Base-by-base conservation (phyloP, 1,140 invertebrate genomes). In the Drosophila takahashii region DNA sequence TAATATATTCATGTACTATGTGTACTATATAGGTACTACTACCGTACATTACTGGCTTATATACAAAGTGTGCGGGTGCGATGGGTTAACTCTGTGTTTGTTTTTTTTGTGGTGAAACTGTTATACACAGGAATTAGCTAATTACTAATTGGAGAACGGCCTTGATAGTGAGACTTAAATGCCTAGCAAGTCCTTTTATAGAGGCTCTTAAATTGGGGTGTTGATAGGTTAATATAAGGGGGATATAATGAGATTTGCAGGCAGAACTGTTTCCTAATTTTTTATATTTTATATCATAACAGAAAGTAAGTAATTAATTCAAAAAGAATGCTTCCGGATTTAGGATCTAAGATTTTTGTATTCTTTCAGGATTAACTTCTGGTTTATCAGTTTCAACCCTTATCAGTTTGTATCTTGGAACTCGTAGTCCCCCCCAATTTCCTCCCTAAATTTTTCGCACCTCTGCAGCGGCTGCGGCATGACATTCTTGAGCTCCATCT, bases 401-500 rank as follows among this genome's bases (percentile, higher is more conserved):
- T 18, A 15, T 47, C 45, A 42, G 41, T 8, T 18, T 18, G 16
- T 42, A 8, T 9, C 3, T 18, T 18, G 1, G 9, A 1, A 16
- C 9, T 26, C 11, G 6, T n/a, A 45, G 15, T n/a, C 4, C 22
- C 42, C 9, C 15, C n/a, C 11, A 1, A 15, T 10, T n/a, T 47
- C 26, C 3, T 9, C 15, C 32, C 48, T 10, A 15, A 27, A 22
- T 22, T 18, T 18, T 22, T 60, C 58, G 65, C 85, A 96, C 96
- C 96, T 96, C 94, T 96, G 96, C 70, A 95, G 94, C 39, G 96
- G 96, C 78, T 95, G 96, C 62, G 96, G 95, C 92, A 96, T 95
- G 41, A 96, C 96, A 90, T 96, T 96, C 93, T 96, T 96, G 39
- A 96, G 93, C 92, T 96, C 96, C 96, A 96, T 96, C 92, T 97